These are phyloP conservation scores for Mythimna impura DNA, from an alignment of 2,888 invertebrate species.

Conservation along the genomic window DNA sequence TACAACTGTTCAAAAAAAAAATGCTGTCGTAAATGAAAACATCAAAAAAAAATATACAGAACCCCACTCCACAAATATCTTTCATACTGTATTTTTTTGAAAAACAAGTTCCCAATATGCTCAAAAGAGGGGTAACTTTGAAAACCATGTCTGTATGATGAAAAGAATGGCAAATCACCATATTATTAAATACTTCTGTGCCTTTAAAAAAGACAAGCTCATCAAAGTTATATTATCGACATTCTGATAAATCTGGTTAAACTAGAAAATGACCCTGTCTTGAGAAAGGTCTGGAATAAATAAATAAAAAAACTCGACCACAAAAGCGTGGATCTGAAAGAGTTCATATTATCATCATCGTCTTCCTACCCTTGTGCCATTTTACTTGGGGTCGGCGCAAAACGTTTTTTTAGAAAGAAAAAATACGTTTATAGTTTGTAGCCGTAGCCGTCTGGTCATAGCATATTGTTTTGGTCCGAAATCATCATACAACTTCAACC, in stretches of 20 bases:
- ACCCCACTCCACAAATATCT: slow-evolving; percentile 13
- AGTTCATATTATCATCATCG: too few species aligned
- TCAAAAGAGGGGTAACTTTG: slow-evolving; percentile 26
- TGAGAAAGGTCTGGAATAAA: not conserved
- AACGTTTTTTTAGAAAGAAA: too few species aligned
- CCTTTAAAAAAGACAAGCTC: slow-evolving; percentile 12
- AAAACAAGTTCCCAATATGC: slow-evolving; percentile 17
- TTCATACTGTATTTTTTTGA: slow-evolving; percentile 19
- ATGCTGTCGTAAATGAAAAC: not conserved
- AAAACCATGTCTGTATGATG: slow-evolving; percentile 29
- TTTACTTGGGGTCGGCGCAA: too few species aligned
- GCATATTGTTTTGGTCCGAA: too few species aligned
- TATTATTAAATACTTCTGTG: slow-evolving; percentile 16
- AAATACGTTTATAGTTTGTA: too few species aligned
- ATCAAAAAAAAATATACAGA: slow-evolving; percentile 20
- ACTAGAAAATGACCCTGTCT: slow-evolving; percentile 14
- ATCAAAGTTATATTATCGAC: slow-evolving; percentile 1
- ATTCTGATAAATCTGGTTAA: slow-evolving; percentile 21
- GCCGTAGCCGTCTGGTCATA: too few species aligned
- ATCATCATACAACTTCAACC: too few species aligned
- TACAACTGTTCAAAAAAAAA: not conserved
- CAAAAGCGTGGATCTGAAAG: not conserved
- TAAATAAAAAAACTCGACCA: not conserved
- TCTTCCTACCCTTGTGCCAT: too few species aligned
- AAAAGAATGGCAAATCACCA: slow-evolving; percentile 36